phyloP scores from a whole-genome alignment of 2,797 vertebrate species.

The Cygnus olor region DNA sequence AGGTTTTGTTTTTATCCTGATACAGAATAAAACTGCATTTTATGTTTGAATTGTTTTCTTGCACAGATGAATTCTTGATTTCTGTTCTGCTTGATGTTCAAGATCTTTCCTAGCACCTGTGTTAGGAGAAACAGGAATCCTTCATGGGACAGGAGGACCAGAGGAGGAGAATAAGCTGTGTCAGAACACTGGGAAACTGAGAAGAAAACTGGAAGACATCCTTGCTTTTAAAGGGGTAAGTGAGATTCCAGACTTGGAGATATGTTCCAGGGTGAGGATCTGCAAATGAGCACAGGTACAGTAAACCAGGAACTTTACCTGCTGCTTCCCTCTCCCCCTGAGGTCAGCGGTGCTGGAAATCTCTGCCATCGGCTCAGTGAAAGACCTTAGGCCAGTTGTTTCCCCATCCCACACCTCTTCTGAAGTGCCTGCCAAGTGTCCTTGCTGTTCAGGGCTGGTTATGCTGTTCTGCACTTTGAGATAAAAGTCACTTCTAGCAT shows the following conservation, averaged over 20 bases:
- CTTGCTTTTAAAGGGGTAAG: neutral
- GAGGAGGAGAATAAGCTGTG: neutral
- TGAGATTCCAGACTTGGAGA: neutral
- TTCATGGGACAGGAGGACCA: neutral
- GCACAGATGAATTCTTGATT: neutral
- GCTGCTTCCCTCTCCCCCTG: neutral
- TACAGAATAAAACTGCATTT: neutral
- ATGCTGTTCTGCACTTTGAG: neutral
- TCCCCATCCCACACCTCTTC: neutral
- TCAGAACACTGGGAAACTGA: neutral
- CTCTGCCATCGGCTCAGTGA: neutral
- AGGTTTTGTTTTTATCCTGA: neutral
- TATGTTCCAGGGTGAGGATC: fast-evolving
- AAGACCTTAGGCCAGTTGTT: neutral
- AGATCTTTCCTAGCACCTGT: neutral
- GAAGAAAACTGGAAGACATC: neutral
- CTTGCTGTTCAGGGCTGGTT: neutral
- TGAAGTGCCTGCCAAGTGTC: neutral
- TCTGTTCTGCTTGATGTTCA: neutral
- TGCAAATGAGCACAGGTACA: neutral
- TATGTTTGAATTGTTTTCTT: neutral
- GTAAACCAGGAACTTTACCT: neutral
- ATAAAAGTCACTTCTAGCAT: neutral
- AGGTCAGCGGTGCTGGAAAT: neutral
- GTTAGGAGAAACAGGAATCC: neutral